Conservation (phyloP, 92 coral and sea anemone species). For the Zoanthus gigantus region DNA sequence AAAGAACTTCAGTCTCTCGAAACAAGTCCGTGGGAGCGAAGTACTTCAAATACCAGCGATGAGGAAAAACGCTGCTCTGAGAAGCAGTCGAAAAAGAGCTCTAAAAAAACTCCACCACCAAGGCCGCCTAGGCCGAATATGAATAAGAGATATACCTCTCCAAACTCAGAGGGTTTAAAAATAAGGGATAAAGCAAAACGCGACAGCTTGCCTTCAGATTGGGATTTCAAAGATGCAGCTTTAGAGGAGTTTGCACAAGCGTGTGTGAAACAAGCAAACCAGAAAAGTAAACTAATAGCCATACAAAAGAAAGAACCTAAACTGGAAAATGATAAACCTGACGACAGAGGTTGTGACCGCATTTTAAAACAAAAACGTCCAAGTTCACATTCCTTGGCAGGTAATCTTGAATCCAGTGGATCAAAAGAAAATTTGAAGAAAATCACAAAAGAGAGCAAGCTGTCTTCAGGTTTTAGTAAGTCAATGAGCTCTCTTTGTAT, state of each 20-base stretch:
- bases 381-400: not conserved
- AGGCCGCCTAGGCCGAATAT: constrained; percentile 30
- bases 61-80: constrained; percentile 21
- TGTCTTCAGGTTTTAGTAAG: not conserved
- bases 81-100: not conserved
- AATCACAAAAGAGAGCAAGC: not conserved
- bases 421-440: not conserved
- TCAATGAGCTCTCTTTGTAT: not conserved
- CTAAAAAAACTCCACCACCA: not conserved
- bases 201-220: constrained; percentile 26
- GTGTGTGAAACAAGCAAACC: constrained; percentile 26
- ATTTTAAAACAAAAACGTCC: constrained; percentile 1
- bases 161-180: constrained; percentile 30
- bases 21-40: not conserved
- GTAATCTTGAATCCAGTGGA: not conserved
- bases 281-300: not conserved
- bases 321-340: constrained; percentile 24
- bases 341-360: not conserved
- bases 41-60: constrained; percentile 19
- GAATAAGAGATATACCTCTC: constrained; percentile 17
- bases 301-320: constrained; percentile 2
- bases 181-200: not conserved
- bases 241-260: constrained; percentile 32
- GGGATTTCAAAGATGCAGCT: constrained; percentile 26
- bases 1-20: not conserved